Evolutionary conservation across 2,113 vertebrate species (phyloP), one percentile per base, ranked within the genome.

Genomic region (Leiothrix lutea): DNA sequence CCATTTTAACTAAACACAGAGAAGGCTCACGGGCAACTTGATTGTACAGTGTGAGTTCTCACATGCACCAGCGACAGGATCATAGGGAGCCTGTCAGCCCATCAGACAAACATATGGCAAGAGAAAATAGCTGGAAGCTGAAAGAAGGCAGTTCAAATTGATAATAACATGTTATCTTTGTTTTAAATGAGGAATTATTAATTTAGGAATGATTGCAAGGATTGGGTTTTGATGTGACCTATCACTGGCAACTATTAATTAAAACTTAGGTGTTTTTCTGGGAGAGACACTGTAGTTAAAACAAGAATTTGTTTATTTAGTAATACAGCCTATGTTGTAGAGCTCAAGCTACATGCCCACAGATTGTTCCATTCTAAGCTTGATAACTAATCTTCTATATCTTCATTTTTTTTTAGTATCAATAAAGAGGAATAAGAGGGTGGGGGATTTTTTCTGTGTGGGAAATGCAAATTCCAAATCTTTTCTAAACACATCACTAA

Each of bases 381-480:
- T 57, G 48, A 72, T 69, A 86, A 77, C 13, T 77, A 47, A 69
- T 19, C 6, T 12, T 90, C 23, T 67, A 6, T 20, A 47, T 38
- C 6, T 40, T 64, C 80, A 28, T 5, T 11, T n/a, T 31, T 80
- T 5, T 61, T 48, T 57, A n/a, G 3, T 35, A 36, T 88, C 29
- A 51, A 21, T 20, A 71, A 73, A 38, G 8, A 80, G 35, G 17
- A 62, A 48, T 69, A 86, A 62, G 3, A 16, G 3, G 2, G 0
- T 0, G 4, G 2, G 0, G 0, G 4, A 7, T 29, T 67, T 71
- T 84, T 75, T 18, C 33, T 31, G 2, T 40, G 11, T 25, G 11
- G 22, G 53, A 90, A 88, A 77, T 21, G 14, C 1, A 50, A 38
- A 66, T 90, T 66, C 31, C 26, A 62, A 57, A 29, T 54, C 15